These are phyloP conservation scores for Ictidomys tridecemlineatus DNA, from an alignment of 2,113 vertebrate species.

Conservation along the genomic window DNA sequence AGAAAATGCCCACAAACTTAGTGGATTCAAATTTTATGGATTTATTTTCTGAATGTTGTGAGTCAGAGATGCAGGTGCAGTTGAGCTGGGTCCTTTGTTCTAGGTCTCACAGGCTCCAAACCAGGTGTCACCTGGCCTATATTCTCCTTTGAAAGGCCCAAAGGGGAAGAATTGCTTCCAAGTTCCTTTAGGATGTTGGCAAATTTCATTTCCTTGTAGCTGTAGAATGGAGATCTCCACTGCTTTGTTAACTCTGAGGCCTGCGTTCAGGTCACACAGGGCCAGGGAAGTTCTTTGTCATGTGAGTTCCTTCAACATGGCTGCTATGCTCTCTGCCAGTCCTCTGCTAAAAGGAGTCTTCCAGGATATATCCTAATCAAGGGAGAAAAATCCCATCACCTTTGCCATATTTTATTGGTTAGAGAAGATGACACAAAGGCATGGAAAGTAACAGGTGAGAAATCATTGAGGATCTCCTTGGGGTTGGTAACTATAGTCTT, in stretches of 20 bases:
- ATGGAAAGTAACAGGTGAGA: not conserved
- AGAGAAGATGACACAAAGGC: not conserved
- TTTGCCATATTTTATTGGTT: not conserved
- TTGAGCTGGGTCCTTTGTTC: not conserved
- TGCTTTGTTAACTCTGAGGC: not conserved
- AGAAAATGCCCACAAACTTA: not conserved
- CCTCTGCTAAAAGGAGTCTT: too few relatives aligned
- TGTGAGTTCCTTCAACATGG: not conserved
- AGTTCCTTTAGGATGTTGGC: not conserved
- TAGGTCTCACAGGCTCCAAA: not conserved
- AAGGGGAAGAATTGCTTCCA: not conserved
- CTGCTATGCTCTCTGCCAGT: not conserved
- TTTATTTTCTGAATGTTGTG: not conserved
- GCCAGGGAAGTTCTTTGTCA: not conserved
- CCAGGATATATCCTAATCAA: not conserved
- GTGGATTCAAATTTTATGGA: not conserved
- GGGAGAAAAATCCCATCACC: not conserved
- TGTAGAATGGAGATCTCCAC: not conserved
- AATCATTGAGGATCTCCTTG: not conserved
- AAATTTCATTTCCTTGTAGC: not conserved
- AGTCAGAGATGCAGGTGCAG: not conserved
- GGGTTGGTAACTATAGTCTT: not conserved
- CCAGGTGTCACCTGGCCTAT: not conserved
- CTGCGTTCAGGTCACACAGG: not conserved
- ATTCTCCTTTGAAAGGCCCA: not conserved